Conservation (phyloP, 1,140 invertebrate genomes). For the Drosophila pallidifrons region DNA sequence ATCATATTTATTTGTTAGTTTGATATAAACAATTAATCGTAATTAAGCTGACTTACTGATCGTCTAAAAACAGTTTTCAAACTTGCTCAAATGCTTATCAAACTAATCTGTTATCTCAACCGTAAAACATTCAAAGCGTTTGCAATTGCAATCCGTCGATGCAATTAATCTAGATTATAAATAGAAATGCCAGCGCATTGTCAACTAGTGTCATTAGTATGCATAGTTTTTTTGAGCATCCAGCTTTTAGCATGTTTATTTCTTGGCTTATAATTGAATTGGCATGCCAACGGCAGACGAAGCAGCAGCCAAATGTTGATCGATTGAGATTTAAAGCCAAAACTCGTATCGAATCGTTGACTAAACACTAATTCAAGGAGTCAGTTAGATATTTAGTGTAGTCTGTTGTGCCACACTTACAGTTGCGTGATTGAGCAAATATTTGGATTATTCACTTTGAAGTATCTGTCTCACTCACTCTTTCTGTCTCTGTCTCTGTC, state of each 20-base stretch:
- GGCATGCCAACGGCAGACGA: too few relatives aligned
- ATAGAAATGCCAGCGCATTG: neutral
- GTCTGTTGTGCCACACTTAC: neutral
- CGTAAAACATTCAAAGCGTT: neutral
- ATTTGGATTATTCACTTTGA: conserved; percentile 26
- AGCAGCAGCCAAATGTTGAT: conserved; percentile 22
- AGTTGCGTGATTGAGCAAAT: conserved; percentile 23
- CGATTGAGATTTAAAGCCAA: conserved; percentile 18
- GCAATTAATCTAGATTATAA: conserved; percentile 2
- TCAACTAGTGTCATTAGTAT: conserved; percentile 5
- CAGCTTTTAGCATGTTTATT: conserved; percentile 1
- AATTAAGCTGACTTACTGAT: too few relatives aligned
- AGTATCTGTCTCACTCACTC: neutral
- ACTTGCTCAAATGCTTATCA: neutral
- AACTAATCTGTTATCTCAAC: neutral
- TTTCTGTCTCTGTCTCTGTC: neutral
- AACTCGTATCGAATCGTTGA: neutral
- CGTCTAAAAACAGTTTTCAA: too few relatives aligned
- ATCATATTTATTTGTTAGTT: too few relatives aligned
- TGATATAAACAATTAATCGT: too few relatives aligned
- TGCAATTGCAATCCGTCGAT: neutral
- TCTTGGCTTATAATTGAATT: conserved; percentile 22
- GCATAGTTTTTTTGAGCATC: neutral
- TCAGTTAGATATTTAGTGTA: neutral
- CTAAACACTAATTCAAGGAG: conserved; percentile 1